phyloP scores from a whole-genome alignment of 2,888 invertebrate species.

The Scaptomyza caliginosa region DNA sequence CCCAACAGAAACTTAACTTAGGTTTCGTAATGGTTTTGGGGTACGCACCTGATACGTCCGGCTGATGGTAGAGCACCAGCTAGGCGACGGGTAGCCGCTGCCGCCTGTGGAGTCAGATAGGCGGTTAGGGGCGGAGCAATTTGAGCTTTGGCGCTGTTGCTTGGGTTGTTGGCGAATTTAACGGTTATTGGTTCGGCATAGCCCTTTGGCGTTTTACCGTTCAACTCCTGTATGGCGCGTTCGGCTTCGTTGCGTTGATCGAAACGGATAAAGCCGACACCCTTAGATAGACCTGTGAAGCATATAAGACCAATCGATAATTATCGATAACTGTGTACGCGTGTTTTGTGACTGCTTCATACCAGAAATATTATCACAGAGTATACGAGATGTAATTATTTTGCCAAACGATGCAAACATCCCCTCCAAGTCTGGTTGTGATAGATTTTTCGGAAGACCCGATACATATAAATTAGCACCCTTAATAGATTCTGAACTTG shows the following conservation, averaged over 20 bases:
- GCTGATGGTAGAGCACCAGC: slow-evolving; percentile 89
- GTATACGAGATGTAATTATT: slow-evolving; percentile 98
- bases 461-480: slow-evolving; percentile 99
- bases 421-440: slow-evolving; percentile 96
- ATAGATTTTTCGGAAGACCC: slow-evolving; percentile 98
- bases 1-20: not conserved
- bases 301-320: slow-evolving; percentile 3
- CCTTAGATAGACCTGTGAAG: slow-evolving; percentile 92
- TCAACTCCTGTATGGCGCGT: slow-evolving; percentile 94
- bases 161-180: slow-evolving; percentile 97
- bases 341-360: not conserved
- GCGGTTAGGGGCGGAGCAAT: slow-evolving; percentile 91
- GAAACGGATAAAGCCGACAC: slow-evolving; percentile 97
- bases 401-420: slow-evolving; percentile 97
- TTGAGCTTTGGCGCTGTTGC: slow-evolving; percentile 92
- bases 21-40: not conserved
- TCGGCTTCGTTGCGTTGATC: slow-evolving; percentile 96
- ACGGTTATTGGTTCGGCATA: slow-evolving; percentile 95
- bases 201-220: slow-evolving; percentile 95
- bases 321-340: not conserved
- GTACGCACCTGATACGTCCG: slow-evolving; percentile 91
- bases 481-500: slow-evolving; percentile 99
- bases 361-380: slow-evolving; percentile 93
- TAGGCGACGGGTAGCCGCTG: slow-evolving; percentile 89
- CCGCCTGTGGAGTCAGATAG: slow-evolving; percentile 91